Conservation (phyloP, 2,888 invertebrate genomes). For the Eupithecia subumbrata region DNA sequence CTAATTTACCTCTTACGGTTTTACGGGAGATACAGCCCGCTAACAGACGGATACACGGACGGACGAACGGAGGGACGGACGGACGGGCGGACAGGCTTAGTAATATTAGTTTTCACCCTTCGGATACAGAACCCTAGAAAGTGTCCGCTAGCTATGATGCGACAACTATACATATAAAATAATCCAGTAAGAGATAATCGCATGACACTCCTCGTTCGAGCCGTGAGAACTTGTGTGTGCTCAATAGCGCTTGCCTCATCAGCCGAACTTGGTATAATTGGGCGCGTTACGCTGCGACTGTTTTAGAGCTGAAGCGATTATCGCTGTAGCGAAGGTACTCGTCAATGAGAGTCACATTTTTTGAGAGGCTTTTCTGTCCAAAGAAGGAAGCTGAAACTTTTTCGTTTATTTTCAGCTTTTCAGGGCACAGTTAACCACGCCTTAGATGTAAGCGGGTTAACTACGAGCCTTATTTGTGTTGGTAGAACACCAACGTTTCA, state of each 20-base stretch:
- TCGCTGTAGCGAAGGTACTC: background rate
- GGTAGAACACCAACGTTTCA: no score
- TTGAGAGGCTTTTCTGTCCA: background rate
- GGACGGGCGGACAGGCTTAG: no score
- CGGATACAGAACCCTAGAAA: no score
- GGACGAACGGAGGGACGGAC: no score
- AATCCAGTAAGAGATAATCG: constrained; percentile 10
- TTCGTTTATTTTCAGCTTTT: background rate
- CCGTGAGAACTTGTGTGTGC: constrained; percentile 50
- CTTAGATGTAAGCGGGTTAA: no score
- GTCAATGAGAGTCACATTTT: background rate
- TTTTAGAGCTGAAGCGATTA: background rate
- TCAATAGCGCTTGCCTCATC: constrained; percentile 64
- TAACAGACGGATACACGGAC: no score
- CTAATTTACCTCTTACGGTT: no score
- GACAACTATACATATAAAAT: background rate
- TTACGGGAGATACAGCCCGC: no score
- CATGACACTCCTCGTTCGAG: constrained; percentile 25
- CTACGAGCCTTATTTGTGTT: no score
- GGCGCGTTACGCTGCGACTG: constrained; percentile 50
- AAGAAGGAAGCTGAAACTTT: background rate
- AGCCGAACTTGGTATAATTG: constrained; percentile 74
- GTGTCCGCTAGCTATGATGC: background rate
- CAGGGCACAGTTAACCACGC: background rate
- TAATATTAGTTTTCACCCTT: no score